Evolutionary conservation across 2,113 vertebrate genomes (phyloP), one percentile per base, ranked within the genome.

Genomic region (Sigmodon hispidus): DNA sequence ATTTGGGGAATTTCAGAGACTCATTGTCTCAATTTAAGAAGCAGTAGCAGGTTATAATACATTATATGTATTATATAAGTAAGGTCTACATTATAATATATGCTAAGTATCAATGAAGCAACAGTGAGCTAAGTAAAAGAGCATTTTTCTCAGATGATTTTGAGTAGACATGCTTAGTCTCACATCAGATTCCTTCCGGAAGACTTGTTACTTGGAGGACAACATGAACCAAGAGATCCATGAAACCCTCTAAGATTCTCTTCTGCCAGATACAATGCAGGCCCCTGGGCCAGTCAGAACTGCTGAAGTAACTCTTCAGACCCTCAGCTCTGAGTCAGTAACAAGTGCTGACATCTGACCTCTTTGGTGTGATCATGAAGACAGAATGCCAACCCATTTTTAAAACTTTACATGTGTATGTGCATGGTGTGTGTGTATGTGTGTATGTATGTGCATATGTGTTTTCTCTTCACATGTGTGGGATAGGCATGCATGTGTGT

Each of bases 11-110:
- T 88, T 94, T 65, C 52, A 94, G 94, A 95, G 97, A 96, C n/a
- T 91, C 67, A 87, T 95, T 65, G 70, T 92, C 84, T 98, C 55
- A 48, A 57, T 91, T 97, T 96, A 93, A 96, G 89, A 97, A 83
- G 48, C 36, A 70, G 34, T 9, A 17, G 17, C 67, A 83, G 34
- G n/a, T 45, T 52, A 10, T 19, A 91, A 29, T 4, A 19, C 45
- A 70, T 13, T 48, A 22, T 43, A 43, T 43, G 43, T 83, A 61
- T 15, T 29, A 43, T 43, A 29, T 61, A n/a, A 40, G 40, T 59
- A 81, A 45, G n/a, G 16, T 55, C 36, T 93, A 15, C 85, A 40
- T 65, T 67, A 73, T 84, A 43, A 75, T 52, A 11, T 4, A 55
- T 6, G 24, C 31, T 52, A 92, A 90, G 43, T 50, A 50, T 48